Base-by-base conservation (phyloP, 2,888 invertebrate species). In the Drosophila aldrichi region DNA sequence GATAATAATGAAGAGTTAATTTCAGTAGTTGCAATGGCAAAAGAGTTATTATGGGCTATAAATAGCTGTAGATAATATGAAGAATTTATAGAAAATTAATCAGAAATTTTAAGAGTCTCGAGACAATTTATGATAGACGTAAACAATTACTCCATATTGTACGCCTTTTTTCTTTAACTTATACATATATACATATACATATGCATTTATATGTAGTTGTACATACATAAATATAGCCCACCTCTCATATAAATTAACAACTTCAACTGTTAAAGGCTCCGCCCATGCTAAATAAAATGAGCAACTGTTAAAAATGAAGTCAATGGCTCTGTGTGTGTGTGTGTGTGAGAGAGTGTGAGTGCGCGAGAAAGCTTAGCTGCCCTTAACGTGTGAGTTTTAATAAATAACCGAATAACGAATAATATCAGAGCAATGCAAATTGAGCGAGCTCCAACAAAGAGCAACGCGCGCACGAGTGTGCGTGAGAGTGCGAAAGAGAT, bases 341-440 rank as follows among this genome's bases (percentile, higher is more conserved):
- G 25, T 25, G 1, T 25, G 25, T 25, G 25, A 6, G 34, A 10
- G 54, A 20, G 62, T 43, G 57, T 58, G 46, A 65, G 55, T 46
- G 65, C 52, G 66, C 51, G 66, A 56, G 73, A 64, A 77, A 75
- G 73, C 74, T 62, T 38, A 59, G 66, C 49, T 72, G 89, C 89
- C 84, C 87, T 88, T 83, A 70, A 71, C 70, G 57, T 74, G 80
- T 56, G 77, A 67, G 77, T 74, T 80, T 74, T 72, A 75, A 85
- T 81, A 84, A 85, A 89, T 81, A 84, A 71, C 72, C 82, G 77
- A 88, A 85, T 88, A 89, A 88, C 86, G 86, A 87, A 87, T 89
- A 88, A 89, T 87, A 87, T 76, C 86, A 81, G 88, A 79, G 86
- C 86, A 86, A 89, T 87, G 83, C 81, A 85, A 87, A 86, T 88